Evolutionary conservation across 2,113 vertebrate genomes (phyloP).

Genomic region (Thamnophis sirtalis): DNA sequence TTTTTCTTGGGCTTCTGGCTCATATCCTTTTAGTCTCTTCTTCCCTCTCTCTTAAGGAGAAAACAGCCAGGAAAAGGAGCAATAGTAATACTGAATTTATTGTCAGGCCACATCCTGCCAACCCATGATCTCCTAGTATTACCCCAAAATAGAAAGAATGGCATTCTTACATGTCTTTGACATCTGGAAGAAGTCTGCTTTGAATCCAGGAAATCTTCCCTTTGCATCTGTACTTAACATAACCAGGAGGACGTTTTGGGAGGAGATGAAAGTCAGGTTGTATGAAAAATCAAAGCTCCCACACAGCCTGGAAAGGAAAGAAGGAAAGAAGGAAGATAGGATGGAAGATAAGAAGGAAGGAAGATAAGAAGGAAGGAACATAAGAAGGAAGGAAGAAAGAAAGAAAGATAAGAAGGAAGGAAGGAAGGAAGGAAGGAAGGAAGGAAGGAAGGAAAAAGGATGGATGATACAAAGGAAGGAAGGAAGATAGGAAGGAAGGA

Average conservation of each 20-base stretch:
- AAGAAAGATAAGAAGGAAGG: background rate
- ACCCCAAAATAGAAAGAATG: background rate
- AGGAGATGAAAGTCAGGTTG: constrained; percentile 84
- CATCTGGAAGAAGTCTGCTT: constrained; percentile 81
- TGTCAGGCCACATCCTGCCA: background rate
- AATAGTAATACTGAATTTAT: background rate
- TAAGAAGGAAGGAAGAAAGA: background rate
- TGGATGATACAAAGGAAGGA: too few relatives aligned
- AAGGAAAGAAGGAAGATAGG: background rate
- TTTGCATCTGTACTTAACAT: constrained; percentile 75
- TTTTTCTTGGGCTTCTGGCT: background rate
- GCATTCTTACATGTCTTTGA: constrained; percentile 57
- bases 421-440: background rate
- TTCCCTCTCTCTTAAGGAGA: background rate
- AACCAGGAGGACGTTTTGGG: constrained; percentile 88
- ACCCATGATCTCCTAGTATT: background rate
- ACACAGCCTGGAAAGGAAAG: constrained; percentile 75
- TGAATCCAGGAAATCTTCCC: constrained; percentile 80
- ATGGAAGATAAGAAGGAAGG: fast-evolving
- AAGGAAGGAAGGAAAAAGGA: background rate
- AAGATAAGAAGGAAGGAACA: background rate
- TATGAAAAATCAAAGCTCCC: constrained; percentile 80
- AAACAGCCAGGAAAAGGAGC: background rate
- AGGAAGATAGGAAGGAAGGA: background rate
- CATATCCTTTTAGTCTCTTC: background rate